Percentiles rank a stretch among this genome's conserved stretches.
phyloP scores from a whole-genome alignment of 2,797 vertebrate species.

The Pelobates cultripes region DNA sequence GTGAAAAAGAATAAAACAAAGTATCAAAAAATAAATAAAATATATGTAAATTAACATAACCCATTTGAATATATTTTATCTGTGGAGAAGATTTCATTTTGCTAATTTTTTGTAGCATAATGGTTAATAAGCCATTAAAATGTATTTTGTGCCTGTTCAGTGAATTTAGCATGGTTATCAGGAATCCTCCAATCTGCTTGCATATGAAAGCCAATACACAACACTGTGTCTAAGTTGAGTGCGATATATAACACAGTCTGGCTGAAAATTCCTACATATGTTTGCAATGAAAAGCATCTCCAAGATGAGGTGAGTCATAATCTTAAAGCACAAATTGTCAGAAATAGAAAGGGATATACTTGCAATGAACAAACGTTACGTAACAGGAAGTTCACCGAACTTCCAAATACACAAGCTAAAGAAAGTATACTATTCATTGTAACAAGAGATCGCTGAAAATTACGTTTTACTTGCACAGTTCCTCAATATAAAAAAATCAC shows the following conservation, averaged over 20 bases:
- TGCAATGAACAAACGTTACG: conserved; percentile 59
- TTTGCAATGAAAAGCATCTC: conserved; percentile 54
- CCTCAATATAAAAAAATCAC: too few relatives aligned
- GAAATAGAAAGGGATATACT: conserved; percentile 54
- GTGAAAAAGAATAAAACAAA: too few relatives aligned
- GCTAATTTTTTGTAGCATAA: too few relatives aligned
- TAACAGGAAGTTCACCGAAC: conserved; percentile 3
- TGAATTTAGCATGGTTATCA: conserved; percentile 6
- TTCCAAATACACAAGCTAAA: not conserved
- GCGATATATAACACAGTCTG: conserved; percentile 58
- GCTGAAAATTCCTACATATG: conserved; percentile 46
- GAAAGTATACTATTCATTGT: not conserved
- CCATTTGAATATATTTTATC: too few relatives aligned
- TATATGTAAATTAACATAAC: too few relatives aligned
- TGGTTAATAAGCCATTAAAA: too few relatives aligned
- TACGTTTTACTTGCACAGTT: too few relatives aligned
- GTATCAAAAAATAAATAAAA: too few relatives aligned
- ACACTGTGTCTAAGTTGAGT: conserved; percentile 63
- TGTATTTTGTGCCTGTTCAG: not conserved
- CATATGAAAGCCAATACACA: conserved; percentile 62
- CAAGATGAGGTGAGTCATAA: conserved; percentile 64
- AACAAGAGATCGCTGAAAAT: too few relatives aligned
- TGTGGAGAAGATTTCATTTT: too few relatives aligned
- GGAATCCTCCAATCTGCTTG: conserved; percentile 26
- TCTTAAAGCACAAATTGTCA: conserved; percentile 56